Percentiles rank a stretch among this genome's conserved stretches.
These are phyloP conservation scores for Leucoma salicis DNA, from an alignment of 2,888 invertebrate species.

Conservation along the genomic window DNA sequence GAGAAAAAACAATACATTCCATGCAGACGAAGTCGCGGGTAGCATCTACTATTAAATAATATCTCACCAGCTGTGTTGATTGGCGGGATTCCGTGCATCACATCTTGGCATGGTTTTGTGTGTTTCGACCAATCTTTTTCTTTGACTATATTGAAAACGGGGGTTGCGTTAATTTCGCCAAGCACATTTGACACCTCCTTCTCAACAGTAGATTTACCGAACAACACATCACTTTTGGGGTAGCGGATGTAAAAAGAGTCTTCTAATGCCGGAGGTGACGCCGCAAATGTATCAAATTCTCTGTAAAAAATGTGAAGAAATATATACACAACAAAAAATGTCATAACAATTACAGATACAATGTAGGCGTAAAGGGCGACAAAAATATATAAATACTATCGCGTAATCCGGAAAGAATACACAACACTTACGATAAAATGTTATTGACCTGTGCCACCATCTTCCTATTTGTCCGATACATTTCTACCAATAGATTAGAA, in stretches of 20 bases:
- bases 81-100: slow-evolving; percentile 75
- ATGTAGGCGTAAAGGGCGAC: background rate
- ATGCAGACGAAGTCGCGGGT: too few relatives aligned
- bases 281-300: slow-evolving; percentile 73
- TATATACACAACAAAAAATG: background rate
- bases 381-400: background rate
- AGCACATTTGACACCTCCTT: slow-evolving; percentile 45
- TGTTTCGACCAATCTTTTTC: slow-evolving; percentile 84
- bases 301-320: slow-evolving; percentile 38
- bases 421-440: slow-evolving; percentile 59
- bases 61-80: slow-evolving; percentile 65
- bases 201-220: slow-evolving; percentile 49
- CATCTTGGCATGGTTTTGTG: slow-evolving; percentile 86
- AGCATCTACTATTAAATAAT: too few relatives aligned
- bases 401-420: slow-evolving; percentile 5
- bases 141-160: slow-evolving; percentile 49
- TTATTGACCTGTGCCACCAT: slow-evolving; percentile 60
- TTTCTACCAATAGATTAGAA: slow-evolving; percentile 20
- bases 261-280: slow-evolving; percentile 88
- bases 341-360: background rate
- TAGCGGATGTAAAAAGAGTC: slow-evolving; percentile 88
- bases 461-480: slow-evolving; percentile 69
- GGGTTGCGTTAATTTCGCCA: slow-evolving; percentile 43
- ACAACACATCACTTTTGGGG: slow-evolving; percentile 70
- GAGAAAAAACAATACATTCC: too few relatives aligned